Evolutionary conservation across 2,797 vertebrate species (phyloP).

Genomic region (Neostethus bicornis): DNA sequence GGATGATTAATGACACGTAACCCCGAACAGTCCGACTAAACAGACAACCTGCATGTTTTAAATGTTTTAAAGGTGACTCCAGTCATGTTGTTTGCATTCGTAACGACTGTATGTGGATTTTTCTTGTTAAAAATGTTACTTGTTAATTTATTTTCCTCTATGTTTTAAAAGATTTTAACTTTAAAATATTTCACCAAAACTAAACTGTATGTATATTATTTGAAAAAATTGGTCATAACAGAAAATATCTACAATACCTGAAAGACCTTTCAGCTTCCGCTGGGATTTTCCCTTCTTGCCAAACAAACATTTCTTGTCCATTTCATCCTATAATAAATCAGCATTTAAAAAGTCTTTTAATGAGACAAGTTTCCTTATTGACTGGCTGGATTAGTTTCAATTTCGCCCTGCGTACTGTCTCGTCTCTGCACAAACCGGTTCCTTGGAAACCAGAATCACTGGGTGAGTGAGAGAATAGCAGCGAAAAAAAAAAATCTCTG

Average conservation of each 20-base stretch:
- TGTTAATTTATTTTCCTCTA: not conserved
- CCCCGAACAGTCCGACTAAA: not conserved
- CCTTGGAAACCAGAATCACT: constrained; percentile 52
- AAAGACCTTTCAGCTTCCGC: constrained; percentile 14
- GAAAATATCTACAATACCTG: constrained; percentile 57
- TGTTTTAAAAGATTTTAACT: not conserved
- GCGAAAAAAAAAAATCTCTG: constrained; percentile 22
- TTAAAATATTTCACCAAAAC: not conserved
- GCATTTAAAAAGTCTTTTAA: not conserved
- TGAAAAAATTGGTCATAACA: not conserved
- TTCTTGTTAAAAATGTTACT: too few species aligned
- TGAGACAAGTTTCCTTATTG: constrained; percentile 10
- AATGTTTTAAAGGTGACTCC: constrained; percentile 35
- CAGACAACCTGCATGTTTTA: constrained; percentile 15
- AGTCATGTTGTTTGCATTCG: not conserved
- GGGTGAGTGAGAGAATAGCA: constrained; percentile 14
- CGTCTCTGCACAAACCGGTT: constrained; percentile 71
- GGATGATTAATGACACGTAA: not conserved
- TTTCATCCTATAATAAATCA: constrained; percentile 14
- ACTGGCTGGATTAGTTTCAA: constrained; percentile 4
- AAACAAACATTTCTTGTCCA: constrained; percentile 19
- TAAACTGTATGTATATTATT: not conserved
- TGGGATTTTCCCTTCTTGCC: not conserved
- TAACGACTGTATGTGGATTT: constrained; percentile 13
- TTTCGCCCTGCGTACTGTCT: constrained; percentile 25